phyloP scores from a whole-genome alignment of 1,140 invertebrate species.

The Helicoverpa armigera region DNA sequence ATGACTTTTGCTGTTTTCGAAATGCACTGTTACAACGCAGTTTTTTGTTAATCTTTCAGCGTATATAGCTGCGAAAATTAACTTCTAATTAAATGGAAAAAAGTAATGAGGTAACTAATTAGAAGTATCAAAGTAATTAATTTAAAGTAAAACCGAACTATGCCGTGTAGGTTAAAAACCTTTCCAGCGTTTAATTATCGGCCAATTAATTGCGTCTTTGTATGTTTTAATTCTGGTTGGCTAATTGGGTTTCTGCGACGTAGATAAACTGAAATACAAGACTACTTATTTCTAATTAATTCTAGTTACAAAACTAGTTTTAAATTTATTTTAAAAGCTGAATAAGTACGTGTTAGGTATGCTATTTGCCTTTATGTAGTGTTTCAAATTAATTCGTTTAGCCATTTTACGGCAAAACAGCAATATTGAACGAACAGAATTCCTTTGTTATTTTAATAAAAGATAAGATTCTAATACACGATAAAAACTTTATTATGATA shows the following conservation, averaged over 20 bases:
- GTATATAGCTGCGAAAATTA: too few species aligned
- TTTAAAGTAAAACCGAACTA: constrained; percentile 26
- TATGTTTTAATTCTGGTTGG: constrained; percentile 7
- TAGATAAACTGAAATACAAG: neutral
- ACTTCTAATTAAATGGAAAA: too few species aligned
- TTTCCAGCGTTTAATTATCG: constrained; percentile 30
- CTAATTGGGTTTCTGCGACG: constrained; percentile 25
- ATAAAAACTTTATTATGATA: constrained; percentile 2
- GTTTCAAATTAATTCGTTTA: too few species aligned
- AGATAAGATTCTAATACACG: neutral
- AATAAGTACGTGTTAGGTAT: neutral
- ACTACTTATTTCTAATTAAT: neutral
- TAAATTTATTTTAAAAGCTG: neutral
- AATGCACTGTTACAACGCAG: neutral
- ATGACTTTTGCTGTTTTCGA: too few species aligned
- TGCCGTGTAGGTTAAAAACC: constrained; percentile 38
- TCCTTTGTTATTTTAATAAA: neutral
- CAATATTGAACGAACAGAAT: neutral
- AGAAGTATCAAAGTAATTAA: neutral
- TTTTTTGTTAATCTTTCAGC: neutral
- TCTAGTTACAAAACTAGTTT: neutral
- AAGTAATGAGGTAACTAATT: too few species aligned
- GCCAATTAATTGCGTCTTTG: constrained; percentile 22
- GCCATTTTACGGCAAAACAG: too few species aligned
- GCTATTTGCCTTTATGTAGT: neutral